These are phyloP conservation scores for Corella eumyota DNA, from an alignment of 23 tunicate species.

Conservation along the genomic window DNA sequence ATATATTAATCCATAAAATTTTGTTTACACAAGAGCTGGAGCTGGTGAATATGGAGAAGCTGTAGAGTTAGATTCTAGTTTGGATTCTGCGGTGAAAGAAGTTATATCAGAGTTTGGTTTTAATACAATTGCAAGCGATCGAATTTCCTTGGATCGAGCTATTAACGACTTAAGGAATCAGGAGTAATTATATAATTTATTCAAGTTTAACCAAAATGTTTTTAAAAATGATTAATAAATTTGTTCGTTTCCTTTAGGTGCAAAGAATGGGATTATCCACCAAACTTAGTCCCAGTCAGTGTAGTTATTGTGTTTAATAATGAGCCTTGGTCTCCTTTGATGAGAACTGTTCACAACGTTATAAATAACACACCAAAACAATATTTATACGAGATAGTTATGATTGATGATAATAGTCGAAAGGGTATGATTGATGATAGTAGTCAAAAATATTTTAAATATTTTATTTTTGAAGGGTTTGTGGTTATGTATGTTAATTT, in stretches of 20 bases:
- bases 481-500: no score
- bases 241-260: slow-evolving; percentile 71
- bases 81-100: slow-evolving; percentile 45
- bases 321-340: slow-evolving; percentile 89
- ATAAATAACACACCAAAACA: slow-evolving; percentile 85
- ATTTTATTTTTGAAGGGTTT: no score
- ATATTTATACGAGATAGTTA: slow-evolving; percentile 78
- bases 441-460: no score
- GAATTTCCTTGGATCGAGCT: slow-evolving; percentile 88
- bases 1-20: no score
- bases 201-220: no score
- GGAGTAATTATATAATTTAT: slow-evolving; percentile 37
- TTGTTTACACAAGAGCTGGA: slow-evolving; percentile 60
- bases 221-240: no score
- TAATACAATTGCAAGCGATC: slow-evolving; percentile 80
- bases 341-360: slow-evolving; percentile 95
- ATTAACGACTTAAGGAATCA: slow-evolving; percentile 80
- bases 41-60: slow-evolving; percentile 97
- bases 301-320: slow-evolving; percentile 93
- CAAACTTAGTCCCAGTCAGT: slow-evolving; percentile 53
- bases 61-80: slow-evolving; percentile 50
- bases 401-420: slow-evolving; percentile 94
- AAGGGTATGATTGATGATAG: no score
- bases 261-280: slow-evolving; percentile 88
- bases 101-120: slow-evolving; percentile 88